Evolutionary conservation across 2,113 vertebrate species (phyloP).

Genomic region (Alectura lathami): DNA sequence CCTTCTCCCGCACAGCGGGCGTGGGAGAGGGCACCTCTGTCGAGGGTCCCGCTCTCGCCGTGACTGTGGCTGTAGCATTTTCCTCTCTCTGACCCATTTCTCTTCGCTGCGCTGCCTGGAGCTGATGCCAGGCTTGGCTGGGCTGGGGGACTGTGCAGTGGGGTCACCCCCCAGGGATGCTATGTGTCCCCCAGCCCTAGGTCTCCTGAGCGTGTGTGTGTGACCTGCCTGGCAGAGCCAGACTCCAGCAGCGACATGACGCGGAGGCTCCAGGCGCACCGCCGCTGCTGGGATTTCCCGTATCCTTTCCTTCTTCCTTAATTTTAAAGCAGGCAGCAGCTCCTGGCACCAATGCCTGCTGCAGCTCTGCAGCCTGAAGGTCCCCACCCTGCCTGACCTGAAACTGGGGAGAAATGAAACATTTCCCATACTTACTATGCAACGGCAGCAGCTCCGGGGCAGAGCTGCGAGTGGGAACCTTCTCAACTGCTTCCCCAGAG

Average conservation of each 20-base stretch:
- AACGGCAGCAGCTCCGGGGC: background rate
- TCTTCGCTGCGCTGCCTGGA: background rate
- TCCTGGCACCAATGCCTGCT: background rate
- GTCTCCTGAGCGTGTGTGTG: background rate
- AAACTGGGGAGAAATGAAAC: background rate
- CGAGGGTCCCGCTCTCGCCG: background rate
- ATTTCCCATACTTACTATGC: background rate
- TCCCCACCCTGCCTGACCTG: background rate
- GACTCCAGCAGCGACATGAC: background rate
- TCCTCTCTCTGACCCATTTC: background rate
- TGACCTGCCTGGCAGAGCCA: background rate
- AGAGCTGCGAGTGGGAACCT: background rate
- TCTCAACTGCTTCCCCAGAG: background rate
- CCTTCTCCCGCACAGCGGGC: background rate
- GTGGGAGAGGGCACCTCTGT: background rate
- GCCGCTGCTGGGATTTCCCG: rapidly evolving
- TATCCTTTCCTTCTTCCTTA: background rate
- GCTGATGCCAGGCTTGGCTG: background rate
- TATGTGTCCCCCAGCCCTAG: background rate
- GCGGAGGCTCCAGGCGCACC: background rate
- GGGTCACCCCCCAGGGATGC: background rate
- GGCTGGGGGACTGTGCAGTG: background rate
- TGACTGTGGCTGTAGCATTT: no score
- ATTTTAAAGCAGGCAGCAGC: background rate
- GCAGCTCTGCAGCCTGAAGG: background rate